phyloP scores from a whole-genome alignment of 2,888 invertebrate species.

The Drosophila birchii region DNA sequence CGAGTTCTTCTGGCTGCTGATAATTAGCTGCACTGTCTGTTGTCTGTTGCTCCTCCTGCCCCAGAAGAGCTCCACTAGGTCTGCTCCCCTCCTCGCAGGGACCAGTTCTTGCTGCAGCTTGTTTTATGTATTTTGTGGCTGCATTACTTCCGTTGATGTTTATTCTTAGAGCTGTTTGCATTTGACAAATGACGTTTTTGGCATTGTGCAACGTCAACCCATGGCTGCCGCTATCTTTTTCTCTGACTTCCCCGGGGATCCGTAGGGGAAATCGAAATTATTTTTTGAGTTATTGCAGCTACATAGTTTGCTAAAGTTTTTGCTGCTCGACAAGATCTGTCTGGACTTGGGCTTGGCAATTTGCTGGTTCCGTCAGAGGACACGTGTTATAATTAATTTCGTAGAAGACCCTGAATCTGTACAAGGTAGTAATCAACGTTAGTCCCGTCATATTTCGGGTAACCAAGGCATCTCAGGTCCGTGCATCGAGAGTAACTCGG shows the following conservation, averaged over 20 bases:
- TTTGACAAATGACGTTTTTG: constrained; percentile 81
- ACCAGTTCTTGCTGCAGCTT: constrained; percentile 59
- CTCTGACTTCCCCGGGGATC: background rate
- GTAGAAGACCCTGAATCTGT: background rate
- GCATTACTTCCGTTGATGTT: constrained; percentile 82
- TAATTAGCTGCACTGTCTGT: constrained; percentile 79
- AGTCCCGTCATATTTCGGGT: background rate
- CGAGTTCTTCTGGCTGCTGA: constrained; percentile 69
- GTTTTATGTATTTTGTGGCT: constrained; percentile 79
- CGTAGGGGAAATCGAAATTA: constrained; percentile 74
- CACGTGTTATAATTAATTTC: constrained; percentile 74
- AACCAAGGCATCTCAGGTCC: constrained; percentile 5
- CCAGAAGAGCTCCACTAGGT: constrained; percentile 18
- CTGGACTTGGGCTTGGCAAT: constrained; percentile 56
- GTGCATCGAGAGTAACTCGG: constrained; percentile 28
- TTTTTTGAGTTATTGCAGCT: constrained; percentile 78
- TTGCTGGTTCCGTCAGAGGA: constrained; percentile 68
- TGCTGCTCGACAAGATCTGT: constrained; percentile 23
- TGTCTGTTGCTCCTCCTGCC: constrained; percentile 68
- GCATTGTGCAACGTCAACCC: constrained; percentile 72
- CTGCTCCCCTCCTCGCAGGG: constrained; percentile 12
- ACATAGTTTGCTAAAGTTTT: constrained; percentile 53
- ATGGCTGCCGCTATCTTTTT: constrained; percentile 51
- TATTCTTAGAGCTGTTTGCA: constrained; percentile 80
- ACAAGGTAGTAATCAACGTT: constrained; percentile 1